Base-by-base conservation (phyloP, 2,797 vertebrate genomes). In the Austrolebias charrua region DNA sequence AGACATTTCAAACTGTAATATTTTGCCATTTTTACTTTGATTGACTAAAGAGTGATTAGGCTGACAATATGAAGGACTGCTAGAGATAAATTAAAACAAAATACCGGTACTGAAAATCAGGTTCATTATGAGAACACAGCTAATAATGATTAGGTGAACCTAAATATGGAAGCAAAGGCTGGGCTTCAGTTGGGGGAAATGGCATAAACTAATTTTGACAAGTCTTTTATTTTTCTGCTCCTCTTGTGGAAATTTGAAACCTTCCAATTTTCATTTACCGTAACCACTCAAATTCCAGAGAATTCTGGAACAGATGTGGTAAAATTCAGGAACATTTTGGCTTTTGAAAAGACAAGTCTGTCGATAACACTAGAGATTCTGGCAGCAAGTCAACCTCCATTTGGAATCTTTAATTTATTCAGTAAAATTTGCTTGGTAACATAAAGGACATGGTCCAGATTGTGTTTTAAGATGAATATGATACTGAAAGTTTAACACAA, bases 241-340 rank as follows among this genome's bases (percentile, higher is more conserved):
- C 71, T 48, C 63, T 61, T 75, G 69, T 66, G 70, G 65, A 15
- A 62, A 24, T 46, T 65, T 31, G 74, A 43, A 47, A 61, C 48
- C 55, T 67, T 33, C 46, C 62, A 47, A 38, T 48, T 78, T 71
- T 60, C 20, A 11, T 67, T 47, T 62, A n/a, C n/a, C n/a, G n/a
- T n/a, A 45, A 70, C 33, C 48, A 45, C 29, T 65, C 44, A 35
- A 28, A 19, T 75, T 70, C 62, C 54, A 24, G 24, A 24, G 24
- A 24, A 1, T 24, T 24, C 1, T 51, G 46, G 55, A 70, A 80
- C 40, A 66, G 51, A 75, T 75, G 64, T 43, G 15, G 29, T 20
- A 33, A 63, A 59, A 60, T 0, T 6, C 35, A 60, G 54, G 28
- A 46, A 65, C 35, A 49, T 16, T 24, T 38, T 43, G 42, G 40